A percentile compares a stretch with the other conserved stretches of the same genome.
Evolutionary conservation across 2,888 invertebrate species (phyloP).

Genomic region (Enoplolaimus lenunculus): DNA sequence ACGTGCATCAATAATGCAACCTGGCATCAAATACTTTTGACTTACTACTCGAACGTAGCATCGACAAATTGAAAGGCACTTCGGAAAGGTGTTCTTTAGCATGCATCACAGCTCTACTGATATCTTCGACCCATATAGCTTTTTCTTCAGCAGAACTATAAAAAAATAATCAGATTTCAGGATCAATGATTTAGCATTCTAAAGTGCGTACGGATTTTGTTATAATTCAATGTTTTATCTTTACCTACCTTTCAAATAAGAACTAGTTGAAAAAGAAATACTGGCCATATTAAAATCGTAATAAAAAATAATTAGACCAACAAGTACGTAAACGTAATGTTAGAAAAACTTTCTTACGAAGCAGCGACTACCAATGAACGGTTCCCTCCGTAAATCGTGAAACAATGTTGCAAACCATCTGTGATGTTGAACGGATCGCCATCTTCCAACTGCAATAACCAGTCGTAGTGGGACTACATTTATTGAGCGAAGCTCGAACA

Average conservation of each 20-base stretch:
- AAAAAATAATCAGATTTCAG: constrained; percentile 38
- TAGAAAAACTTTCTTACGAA: constrained; percentile 34
- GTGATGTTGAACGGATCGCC: constrained; percentile 50
- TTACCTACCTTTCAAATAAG: too few relatives aligned
- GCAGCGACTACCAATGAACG: constrained; percentile 68
- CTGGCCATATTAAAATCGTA: too few relatives aligned
- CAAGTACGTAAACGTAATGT: too few relatives aligned
- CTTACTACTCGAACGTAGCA: constrained; percentile 55
- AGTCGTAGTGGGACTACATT: too few relatives aligned
- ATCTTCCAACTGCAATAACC: constrained; percentile 51
- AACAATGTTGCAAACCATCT: constrained; percentile 54
- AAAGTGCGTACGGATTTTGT: too few relatives aligned
- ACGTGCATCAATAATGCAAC: too few relatives aligned
- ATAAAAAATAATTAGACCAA: too few relatives aligned
- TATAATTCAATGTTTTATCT: too few relatives aligned
- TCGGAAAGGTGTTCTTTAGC: constrained; percentile 44
- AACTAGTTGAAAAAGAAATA: too few relatives aligned
- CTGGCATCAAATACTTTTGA: too few relatives aligned
- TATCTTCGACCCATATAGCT: constrained; percentile 71
- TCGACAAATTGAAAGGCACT: constrained; percentile 43
- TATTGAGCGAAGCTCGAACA: too few relatives aligned
- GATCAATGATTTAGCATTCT: too few relatives aligned
- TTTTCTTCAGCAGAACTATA: constrained; percentile 66
- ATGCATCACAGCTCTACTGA: constrained; percentile 36
- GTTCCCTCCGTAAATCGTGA: constrained; percentile 63